Conservation (phyloP, 2,888 invertebrate species). For the Arrhopalites spinosus region DNA sequence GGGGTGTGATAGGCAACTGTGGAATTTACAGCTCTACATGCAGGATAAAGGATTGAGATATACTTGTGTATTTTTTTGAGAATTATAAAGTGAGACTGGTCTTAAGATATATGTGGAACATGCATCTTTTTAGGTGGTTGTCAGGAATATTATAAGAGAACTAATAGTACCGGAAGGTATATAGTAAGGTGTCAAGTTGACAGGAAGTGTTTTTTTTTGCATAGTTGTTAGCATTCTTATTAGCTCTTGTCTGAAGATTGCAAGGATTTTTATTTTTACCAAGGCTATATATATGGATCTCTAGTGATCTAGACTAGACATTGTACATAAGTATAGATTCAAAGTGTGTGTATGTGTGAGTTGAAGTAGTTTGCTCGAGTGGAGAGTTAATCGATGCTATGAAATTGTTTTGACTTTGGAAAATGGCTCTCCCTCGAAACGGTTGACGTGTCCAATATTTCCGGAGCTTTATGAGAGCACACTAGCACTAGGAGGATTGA, state of each 20-base stretch:
- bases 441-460: not conserved
- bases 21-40: too few relatives aligned
- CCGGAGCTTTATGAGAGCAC: too few relatives aligned
- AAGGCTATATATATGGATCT: not conserved
- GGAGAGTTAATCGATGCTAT: too few relatives aligned
- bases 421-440: not conserved
- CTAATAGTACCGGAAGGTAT: not conserved
- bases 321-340: not conserved
- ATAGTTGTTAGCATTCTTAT: not conserved
- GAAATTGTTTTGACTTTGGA: not conserved
- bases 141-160: not conserved
- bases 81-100: not conserved
- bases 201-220: not conserved
- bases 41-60: too few relatives aligned
- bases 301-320: not conserved
- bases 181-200: too few relatives aligned
- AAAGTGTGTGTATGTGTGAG: not conserved
- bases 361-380: not conserved
- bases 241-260: not conserved
- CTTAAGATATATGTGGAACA: not conserved
- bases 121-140: not conserved
- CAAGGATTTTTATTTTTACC: not conserved
- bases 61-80: too few relatives aligned
- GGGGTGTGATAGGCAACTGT: too few relatives aligned
- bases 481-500: too few relatives aligned